Conservation (phyloP, 2,797 vertebrate species). For the Micromesistius poutassou region DNA sequence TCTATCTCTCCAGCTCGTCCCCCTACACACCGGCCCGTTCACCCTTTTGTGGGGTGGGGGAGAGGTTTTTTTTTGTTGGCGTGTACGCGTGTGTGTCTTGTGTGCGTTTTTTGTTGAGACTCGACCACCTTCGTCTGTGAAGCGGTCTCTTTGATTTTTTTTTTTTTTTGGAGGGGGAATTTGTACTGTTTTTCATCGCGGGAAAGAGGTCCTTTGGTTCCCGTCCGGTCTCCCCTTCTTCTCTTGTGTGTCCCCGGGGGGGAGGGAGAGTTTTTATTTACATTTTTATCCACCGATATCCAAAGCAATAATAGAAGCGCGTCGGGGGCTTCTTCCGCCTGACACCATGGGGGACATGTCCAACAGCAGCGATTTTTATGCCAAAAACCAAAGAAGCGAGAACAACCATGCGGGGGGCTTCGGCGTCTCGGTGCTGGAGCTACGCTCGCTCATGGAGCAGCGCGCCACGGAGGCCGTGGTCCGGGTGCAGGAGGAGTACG, state of each 20-base stretch:
- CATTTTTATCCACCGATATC: slow-evolving; percentile 43
- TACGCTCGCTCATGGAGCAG: slow-evolving; percentile 97
- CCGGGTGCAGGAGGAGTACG: slow-evolving; percentile 95
- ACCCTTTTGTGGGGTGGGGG: not conserved
- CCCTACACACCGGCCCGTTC: not conserved
- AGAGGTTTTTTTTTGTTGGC: slow-evolving; percentile 39
- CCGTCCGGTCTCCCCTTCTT: slow-evolving; percentile 3
- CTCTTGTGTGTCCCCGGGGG: too few species aligned
- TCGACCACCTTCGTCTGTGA: not conserved
- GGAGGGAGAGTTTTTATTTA: slow-evolving; percentile 16
- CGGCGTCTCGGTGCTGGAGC: slow-evolving; percentile 90
- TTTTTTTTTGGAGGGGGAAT: not conserved
- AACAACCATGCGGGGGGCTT: slow-evolving; percentile 86
- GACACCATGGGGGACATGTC: slow-evolving; percentile 96
- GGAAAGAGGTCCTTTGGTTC: not conserved
- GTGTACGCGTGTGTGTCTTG: not conserved
- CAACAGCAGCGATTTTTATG: slow-evolving; percentile 98
- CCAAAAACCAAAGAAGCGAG: slow-evolving; percentile 99
- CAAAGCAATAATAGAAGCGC: slow-evolving; percentile 68
- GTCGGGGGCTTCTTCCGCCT: slow-evolving; percentile 38
- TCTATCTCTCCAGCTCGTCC: slow-evolving; percentile 12
- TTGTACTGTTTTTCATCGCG: not conserved
- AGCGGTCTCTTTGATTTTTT: not conserved
- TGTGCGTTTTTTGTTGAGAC: too few species aligned
- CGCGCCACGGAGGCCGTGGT: slow-evolving; percentile 91